Evolutionary conservation across 2,113 vertebrate species (phyloP).

Genomic region (Gracilinanus agilis): DNA sequence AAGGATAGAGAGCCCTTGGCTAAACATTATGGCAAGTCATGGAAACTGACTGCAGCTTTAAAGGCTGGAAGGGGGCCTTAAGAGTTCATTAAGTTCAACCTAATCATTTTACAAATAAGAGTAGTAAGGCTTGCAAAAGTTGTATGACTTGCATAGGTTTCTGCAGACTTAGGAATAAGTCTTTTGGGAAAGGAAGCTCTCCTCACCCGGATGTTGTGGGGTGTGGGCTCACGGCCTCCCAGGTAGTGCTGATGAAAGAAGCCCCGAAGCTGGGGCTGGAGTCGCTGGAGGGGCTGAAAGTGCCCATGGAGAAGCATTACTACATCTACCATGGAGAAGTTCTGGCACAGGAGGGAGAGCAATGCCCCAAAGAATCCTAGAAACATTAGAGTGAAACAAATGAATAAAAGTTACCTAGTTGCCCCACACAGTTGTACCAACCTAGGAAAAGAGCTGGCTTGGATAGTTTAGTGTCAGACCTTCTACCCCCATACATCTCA

Average conservation of each 20-base stretch:
- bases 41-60: background rate
- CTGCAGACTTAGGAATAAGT: background rate
- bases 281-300: conserved; percentile 91
- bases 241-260: conserved; percentile 95
- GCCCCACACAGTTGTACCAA: background rate
- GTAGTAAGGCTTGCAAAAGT: background rate
- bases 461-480: background rate
- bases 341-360: conserved; percentile 93
- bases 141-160: background rate
- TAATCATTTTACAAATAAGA: background rate
- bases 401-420: background rate
- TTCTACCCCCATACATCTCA: background rate
- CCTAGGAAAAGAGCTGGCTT: background rate
- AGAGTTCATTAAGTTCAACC: background rate
- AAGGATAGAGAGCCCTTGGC: background rate
- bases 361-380: conserved; percentile 94
- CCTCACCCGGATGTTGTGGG: conserved; percentile 90
- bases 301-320: conserved; percentile 94
- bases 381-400: background rate
- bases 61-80: background rate
- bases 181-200: background rate
- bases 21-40: background rate
- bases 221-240: conserved; percentile 89
- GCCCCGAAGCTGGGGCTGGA: conserved; percentile 91
- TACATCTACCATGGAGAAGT: conserved; percentile 95